Percentiles rank a stretch among this genome's conserved stretches.
phyloP scores from a whole-genome alignment of 2,797 vertebrate genomes.

The Tachyglossus aculeatus region DNA sequence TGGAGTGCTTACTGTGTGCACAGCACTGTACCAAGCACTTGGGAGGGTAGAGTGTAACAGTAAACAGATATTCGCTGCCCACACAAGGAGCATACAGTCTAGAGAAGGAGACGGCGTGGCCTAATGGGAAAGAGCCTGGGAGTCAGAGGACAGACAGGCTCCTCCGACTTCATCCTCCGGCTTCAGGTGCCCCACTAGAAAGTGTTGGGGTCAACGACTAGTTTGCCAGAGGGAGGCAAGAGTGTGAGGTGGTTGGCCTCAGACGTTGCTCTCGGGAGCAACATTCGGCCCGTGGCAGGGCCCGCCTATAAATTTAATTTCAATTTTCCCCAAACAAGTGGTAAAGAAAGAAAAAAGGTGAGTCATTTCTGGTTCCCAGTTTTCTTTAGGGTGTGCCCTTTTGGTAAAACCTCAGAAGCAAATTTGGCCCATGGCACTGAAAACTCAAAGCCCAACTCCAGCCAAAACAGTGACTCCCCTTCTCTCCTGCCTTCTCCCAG shows the following conservation, averaged over 20 bases:
- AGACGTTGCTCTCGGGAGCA: no score
- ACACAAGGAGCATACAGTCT: no score
- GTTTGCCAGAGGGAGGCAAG: background rate
- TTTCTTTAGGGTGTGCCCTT: conserved; percentile 47
- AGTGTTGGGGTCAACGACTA: background rate
- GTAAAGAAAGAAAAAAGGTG: conserved; percentile 57
- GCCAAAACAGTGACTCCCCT: background rate
- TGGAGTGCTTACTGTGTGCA: no score
- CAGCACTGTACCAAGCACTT: no score
- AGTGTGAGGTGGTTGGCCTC: background rate
- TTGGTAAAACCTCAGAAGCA: conserved; percentile 52
- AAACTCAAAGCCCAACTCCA: conserved; percentile 29
- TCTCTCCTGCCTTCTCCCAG: background rate
- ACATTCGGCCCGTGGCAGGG: background rate
- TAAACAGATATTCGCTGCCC: no score
- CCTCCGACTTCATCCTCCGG: no score
- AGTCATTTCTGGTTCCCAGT: conserved; percentile 52
- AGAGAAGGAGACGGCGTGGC: no score
- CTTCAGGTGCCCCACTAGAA: background rate
- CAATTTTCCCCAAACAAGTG: conserved; percentile 34
- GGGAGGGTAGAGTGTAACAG: no score
- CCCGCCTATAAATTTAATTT: conserved; percentile 34
- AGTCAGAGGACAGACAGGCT: no score
- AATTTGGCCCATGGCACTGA: conserved; percentile 13
- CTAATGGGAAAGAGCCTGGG: no score